These are phyloP conservation scores for Umimayanthus chanpuru DNA, from an alignment of 92 coral and sea anemone species.

Conservation along the genomic window DNA sequence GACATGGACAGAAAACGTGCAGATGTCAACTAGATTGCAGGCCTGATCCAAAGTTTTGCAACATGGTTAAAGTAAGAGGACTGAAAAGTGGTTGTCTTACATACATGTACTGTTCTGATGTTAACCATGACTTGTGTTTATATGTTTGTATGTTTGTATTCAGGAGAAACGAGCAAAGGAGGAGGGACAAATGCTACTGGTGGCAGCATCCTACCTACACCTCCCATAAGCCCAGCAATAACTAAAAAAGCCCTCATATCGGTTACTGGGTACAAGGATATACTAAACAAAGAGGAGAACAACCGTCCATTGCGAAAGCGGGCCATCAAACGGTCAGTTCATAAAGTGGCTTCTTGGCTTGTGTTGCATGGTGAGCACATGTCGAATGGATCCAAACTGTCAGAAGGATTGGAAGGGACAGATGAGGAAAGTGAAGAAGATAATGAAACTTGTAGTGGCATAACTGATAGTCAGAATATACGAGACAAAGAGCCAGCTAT, in stretches of 20 bases:
- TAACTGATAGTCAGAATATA: background rate
- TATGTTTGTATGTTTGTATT: background rate
- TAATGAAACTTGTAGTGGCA: background rate
- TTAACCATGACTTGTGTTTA: background rate
- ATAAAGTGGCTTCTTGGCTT: constrained; percentile 26
- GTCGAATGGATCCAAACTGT: background rate
- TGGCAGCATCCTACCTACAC: background rate
- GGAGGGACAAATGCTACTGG: background rate
- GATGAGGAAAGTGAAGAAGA: background rate
- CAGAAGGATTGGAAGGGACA: background rate
- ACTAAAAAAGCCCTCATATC: background rate
- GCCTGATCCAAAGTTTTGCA: too few species aligned
- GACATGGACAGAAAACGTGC: too few species aligned
- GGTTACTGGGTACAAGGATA: background rate
- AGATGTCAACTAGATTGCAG: too few species aligned
- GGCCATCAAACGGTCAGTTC: constrained; percentile 11
- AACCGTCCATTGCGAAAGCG: background rate
- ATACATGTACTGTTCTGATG: background rate
- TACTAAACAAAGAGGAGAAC: background rate
- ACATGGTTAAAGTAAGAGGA: too few species aligned
- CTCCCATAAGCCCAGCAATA: constrained; percentile 7
- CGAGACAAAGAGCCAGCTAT: background rate
- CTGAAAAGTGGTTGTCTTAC: too few species aligned
- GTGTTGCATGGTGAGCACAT: background rate
- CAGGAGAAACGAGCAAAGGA: background rate